A percentile compares a stretch with the other conserved stretches of the same genome.
Evolutionary conservation across 1,140 invertebrate species (phyloP).

Genomic region (Atta cephalotes): DNA sequence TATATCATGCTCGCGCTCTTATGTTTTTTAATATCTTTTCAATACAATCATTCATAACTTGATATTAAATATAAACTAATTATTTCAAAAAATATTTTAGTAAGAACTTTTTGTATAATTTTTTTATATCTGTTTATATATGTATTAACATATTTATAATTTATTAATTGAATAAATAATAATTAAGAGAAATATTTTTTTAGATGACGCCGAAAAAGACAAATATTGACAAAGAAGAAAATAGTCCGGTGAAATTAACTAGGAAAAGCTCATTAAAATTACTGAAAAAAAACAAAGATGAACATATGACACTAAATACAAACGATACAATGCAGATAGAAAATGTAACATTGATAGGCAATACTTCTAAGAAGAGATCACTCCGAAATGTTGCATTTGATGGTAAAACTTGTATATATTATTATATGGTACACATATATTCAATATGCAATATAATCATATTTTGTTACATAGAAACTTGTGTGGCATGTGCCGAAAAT

Average conservation of each 20-base stretch:
- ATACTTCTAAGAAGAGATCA: constrained; percentile 53
- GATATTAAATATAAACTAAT: constrained; percentile 11
- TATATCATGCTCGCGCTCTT: background rate
- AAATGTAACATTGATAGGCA: constrained; percentile 1
- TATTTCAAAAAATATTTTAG: background rate
- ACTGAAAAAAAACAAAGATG: background rate
- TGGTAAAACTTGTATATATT: constrained; percentile 49
- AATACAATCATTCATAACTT: background rate
- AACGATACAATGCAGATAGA: background rate
- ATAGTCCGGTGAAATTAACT: constrained; percentile 5
- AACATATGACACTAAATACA: background rate
- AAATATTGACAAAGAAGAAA: constrained; percentile 44
- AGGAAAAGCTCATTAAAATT: constrained; percentile 25
- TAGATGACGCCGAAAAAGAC: constrained; percentile 17
- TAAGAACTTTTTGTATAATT: too few species aligned
- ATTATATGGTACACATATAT: background rate
- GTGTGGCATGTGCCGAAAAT: constrained; percentile 41
- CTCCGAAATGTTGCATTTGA: constrained; percentile 70
- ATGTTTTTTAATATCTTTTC: constrained; percentile 13
- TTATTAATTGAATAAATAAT: background rate
- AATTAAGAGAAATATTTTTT: constrained; percentile 2
- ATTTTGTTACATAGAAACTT: constrained; percentile 66
- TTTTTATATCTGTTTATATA: too few species aligned
- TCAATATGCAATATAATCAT: background rate
- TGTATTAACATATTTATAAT: too few species aligned